Percentiles rank a stretch among this genome's conserved stretches.
These are phyloP conservation scores for Tupaia chinensis DNA, from an alignment of 2,113 vertebrate genomes.

Conservation along the genomic window DNA sequence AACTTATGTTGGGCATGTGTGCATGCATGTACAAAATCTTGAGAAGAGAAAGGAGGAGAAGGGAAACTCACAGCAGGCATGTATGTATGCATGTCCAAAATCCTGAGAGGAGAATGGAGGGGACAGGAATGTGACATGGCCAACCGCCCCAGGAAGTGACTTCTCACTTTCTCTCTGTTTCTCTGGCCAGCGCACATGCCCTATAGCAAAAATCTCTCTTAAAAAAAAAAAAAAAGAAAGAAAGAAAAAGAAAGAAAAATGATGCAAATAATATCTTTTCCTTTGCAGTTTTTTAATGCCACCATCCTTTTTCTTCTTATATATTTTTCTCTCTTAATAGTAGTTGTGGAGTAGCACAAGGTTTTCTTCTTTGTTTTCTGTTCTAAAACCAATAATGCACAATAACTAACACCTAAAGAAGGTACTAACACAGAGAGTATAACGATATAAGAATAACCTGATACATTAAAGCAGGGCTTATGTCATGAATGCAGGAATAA, in stretches of 20 bases:
- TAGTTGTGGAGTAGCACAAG: neutral
- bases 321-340: neutral
- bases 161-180: too few species aligned
- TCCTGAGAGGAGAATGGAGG: too few species aligned
- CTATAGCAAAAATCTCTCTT: too few species aligned
- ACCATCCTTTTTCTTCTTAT: neutral
- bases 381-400: neutral
- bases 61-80: too few species aligned
- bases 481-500: slow-evolving; percentile 53
- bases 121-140: too few species aligned
- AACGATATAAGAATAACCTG: slow-evolving; percentile 32
- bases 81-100: too few species aligned
- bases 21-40: too few species aligned
- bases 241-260: neutral
- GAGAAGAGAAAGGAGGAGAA: too few species aligned
- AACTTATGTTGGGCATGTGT: too few species aligned
- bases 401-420: slow-evolving; percentile 40
- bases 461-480: slow-evolving; percentile 16
- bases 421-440: neutral
- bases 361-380: neutral
- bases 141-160: too few species aligned
- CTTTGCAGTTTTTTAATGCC: neutral
- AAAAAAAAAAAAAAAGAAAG: too few species aligned
- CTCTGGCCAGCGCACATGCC: too few species aligned
- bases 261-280: neutral